Evolutionary conservation across 2,797 vertebrate species (phyloP).

Genomic region (Perodicticus potto): DNA sequence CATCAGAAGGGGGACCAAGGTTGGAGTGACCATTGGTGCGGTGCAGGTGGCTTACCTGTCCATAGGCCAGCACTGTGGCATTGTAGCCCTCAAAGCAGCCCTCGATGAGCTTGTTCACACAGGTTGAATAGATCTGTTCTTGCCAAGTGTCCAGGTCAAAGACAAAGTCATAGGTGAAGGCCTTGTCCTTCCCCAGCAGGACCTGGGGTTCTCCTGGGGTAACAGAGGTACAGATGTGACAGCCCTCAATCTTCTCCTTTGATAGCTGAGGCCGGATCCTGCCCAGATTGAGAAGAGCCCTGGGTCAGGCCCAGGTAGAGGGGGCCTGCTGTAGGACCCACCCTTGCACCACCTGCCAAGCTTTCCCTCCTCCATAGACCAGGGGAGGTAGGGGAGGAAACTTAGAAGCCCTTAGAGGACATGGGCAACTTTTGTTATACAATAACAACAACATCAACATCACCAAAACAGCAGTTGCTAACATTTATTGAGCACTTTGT

Average conservation of each 20-base stretch:
- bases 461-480: background rate
- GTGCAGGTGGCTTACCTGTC: slow-evolving; percentile 90
- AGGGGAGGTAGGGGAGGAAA: background rate
- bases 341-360: fast-evolving
- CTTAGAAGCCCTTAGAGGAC: background rate
- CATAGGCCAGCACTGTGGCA: slow-evolving; percentile 97
- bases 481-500: background rate
- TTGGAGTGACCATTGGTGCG: fast-evolving
- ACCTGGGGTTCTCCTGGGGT: slow-evolving; percentile 97
- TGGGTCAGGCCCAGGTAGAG: background rate
- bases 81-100: slow-evolving; percentile 99
- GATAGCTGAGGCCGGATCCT: slow-evolving; percentile 98
- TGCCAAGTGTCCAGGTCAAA: slow-evolving; percentile 95
- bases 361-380: background rate
- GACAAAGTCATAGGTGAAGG: slow-evolving; percentile 98
- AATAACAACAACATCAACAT: fast-evolving
- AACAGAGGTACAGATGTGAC: slow-evolving; percentile 96
- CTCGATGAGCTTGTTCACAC: slow-evolving; percentile 95
- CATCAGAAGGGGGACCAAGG: fast-evolving
- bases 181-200: slow-evolving; percentile 98
- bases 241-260: slow-evolving; percentile 99
- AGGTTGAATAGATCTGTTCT: slow-evolving; percentile 91
- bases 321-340: background rate
- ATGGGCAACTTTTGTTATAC: background rate
- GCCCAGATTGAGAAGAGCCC: background rate